Evolutionary conservation across 2,113 vertebrate genomes (phyloP), one percentile per base, ranked within the genome.

Genomic region (Caranx melampygus): DNA sequence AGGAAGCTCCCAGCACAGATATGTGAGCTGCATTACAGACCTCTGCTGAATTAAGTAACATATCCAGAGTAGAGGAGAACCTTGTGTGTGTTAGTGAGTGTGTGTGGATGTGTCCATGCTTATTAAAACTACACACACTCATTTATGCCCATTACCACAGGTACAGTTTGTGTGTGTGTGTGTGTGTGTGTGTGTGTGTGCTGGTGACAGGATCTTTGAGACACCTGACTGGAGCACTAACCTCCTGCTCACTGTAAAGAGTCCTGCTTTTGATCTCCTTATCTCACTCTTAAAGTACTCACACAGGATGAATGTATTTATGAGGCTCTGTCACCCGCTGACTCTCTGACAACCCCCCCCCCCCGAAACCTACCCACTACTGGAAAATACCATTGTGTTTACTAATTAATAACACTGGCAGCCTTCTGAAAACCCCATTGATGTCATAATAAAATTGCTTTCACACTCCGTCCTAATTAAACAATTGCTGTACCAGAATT

Each of bases 261-360:
- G 72, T 51, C 55, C 71, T 63, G 57, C 49, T 58, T 75, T 80
- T 87, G 68, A 86, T 79, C 61, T 79, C 52, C 59, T 73, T 62
- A 57, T 83, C 45, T 49, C 58, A 58, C 74, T 77, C 70, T 88
- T 73, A 63, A 88, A 72, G 57, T 81, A 18, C 47, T 82, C 34
- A 37, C n/a, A 76, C 64, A 72, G 60, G 67, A 85, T 88, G 82
- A 85, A 88, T 88, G 81, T 72, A 87, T 91, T 88, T 81, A 88
- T 87, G 78, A 89, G 77, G n/a, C 34, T 31, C 8, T 47, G 62
- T 65, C 69, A 21, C 73, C 60, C 26, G 0, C 61, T 1, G 10
- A 33, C 62, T 86, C 79, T 82, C 72, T n/a, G 65, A 75, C 62
- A 68, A 51, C 51, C 59, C 35, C 66, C 62, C 47, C 37, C 81